These are phyloP conservation scores for Sesamia nonagrioides DNA, from an alignment of 1,140 invertebrate genomes.

Conservation along the genomic window DNA sequence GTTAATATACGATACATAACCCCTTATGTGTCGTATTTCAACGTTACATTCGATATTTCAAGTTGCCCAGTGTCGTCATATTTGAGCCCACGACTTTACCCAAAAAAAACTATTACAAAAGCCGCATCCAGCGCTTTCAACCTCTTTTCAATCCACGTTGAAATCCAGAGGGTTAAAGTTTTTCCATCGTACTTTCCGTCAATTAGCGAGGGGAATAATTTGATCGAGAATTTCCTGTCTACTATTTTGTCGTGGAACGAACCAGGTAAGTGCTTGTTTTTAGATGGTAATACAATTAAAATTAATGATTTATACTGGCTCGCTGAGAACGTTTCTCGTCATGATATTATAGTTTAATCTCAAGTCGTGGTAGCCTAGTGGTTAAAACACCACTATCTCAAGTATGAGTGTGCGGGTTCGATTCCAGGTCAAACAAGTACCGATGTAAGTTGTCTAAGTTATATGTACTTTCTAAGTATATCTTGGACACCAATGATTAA, in stretches of 20 bases:
- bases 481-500: too few relatives aligned
- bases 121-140: background rate
- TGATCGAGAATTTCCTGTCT: conserved; percentile 40
- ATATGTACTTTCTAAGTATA: too few relatives aligned
- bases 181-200: conserved; percentile 41
- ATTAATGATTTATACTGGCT: conserved; percentile 1
- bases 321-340: background rate
- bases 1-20: too few relatives aligned
- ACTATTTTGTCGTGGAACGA: conserved; percentile 16
- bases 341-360: conserved; percentile 7
- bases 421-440: too few relatives aligned
- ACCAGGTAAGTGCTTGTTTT: conserved; percentile 16
- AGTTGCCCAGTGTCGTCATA: too few relatives aligned
- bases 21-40: too few relatives aligned
- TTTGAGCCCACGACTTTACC: too few relatives aligned
- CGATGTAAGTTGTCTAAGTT: too few relatives aligned
- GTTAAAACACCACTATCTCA: too few relatives aligned
- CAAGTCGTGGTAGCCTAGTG: too few relatives aligned
- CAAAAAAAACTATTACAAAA: background rate
- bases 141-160: background rate
- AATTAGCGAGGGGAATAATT: conserved; percentile 50
- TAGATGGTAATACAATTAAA: background rate
- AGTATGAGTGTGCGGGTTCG: too few relatives aligned
- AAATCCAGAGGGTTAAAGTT: conserved; percentile 29
- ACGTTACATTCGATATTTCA: too few relatives aligned